Percentiles rank a stretch among this genome's conserved stretches.
phyloP scores from a whole-genome alignment of 2,888 invertebrate genomes.

The Eristalinus sepulchralis region DNA sequence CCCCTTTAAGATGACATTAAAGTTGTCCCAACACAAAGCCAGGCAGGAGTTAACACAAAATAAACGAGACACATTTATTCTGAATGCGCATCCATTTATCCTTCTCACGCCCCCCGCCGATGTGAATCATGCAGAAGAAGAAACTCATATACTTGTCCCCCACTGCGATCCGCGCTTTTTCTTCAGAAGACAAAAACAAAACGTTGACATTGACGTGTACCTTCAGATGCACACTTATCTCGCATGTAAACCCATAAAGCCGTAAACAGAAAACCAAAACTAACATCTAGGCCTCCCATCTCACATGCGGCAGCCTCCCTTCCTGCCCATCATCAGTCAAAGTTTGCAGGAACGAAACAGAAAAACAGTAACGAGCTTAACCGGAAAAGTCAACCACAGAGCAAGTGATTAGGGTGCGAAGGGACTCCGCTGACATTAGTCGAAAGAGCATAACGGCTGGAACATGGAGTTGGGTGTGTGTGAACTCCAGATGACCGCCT shows the following conservation, averaged over 20 bases:
- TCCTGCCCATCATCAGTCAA: constrained; percentile 3
- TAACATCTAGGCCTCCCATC: constrained; percentile 6
- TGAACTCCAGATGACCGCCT: neutral
- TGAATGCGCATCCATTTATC: neutral
- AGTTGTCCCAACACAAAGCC: neutral
- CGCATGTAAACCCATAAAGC: constrained; percentile 23
- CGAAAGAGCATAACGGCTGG: constrained; percentile 32
- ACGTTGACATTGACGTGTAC: constrained; percentile 43
- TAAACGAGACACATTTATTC: neutral
- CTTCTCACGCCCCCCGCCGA: neutral
- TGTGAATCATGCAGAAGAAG: neutral
- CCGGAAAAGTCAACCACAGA: constrained; percentile 35
- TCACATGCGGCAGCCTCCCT: neutral
- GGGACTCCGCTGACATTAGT: constrained; percentile 40
- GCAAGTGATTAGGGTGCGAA: constrained; percentile 42
- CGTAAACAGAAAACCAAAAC: constrained; percentile 23
- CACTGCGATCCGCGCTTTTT: neutral
- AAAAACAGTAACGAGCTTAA: neutral
- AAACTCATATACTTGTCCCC: neutral
- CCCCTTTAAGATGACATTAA: neutral
- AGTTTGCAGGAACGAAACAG: neutral
- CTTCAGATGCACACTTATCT: constrained; percentile 48
- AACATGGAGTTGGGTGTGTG: constrained; percentile 17
- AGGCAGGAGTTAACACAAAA: neutral
- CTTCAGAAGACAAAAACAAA: neutral